Percentiles rank a stretch among this genome's conserved stretches.
phyloP scores from a whole-genome alignment of 2,888 invertebrate species.

The Eretmocerus hayati region DNA sequence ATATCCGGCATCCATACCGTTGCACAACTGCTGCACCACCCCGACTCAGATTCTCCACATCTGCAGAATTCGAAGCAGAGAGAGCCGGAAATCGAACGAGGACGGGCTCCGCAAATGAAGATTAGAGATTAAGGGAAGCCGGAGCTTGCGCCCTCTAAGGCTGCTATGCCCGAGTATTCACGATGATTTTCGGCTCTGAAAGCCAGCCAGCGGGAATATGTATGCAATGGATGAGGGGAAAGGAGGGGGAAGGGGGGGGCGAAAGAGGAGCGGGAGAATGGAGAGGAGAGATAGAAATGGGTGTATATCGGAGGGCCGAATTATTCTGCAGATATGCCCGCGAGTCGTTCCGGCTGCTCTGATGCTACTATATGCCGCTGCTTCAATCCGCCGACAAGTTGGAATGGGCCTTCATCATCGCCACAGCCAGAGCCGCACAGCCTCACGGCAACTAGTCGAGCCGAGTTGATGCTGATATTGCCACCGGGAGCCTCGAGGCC shows the following conservation, averaged over 20 bases:
- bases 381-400: not conserved
- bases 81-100: constrained; percentile 15
- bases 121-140: constrained; percentile 21
- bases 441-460: too few species aligned
- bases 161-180: too few species aligned
- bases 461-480: too few species aligned
- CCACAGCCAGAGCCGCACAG: too few species aligned
- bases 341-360: not conserved
- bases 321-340: constrained; percentile 6
- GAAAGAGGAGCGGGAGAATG: too few species aligned
- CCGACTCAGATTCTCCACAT: not conserved
- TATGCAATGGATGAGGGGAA: too few species aligned
- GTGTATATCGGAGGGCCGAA: constrained; percentile 3
- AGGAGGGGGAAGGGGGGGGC: too few species aligned
- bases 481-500: too few species aligned
- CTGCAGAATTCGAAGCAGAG: constrained; percentile 9
- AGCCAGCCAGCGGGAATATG: too few species aligned
- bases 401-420: constrained; percentile 7
- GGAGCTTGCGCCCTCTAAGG: too few species aligned
- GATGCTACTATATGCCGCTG: not conserved
- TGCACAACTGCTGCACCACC: not conserved
- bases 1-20: too few species aligned
- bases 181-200: too few species aligned
- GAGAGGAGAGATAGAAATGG: not conserved
- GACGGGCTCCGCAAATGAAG: constrained; percentile 18